Conservation (phyloP, 2,888 invertebrate species). For the Tinea semifulvella region DNA sequence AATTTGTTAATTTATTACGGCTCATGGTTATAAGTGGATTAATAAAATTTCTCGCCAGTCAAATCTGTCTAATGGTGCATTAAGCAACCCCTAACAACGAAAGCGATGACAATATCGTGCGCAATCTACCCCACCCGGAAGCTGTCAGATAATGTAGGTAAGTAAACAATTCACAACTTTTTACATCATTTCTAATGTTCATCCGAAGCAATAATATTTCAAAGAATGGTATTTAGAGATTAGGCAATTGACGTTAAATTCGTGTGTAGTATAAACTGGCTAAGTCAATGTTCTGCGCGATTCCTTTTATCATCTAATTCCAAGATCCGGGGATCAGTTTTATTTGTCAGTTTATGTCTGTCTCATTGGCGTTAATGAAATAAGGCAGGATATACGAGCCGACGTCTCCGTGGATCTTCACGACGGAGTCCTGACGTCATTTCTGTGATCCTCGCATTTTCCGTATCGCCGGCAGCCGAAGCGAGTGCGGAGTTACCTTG, state of each 20-base stretch:
- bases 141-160: conserved; percentile 1
- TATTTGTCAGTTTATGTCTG: conserved; percentile 25
- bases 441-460: conserved; percentile 27
- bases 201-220: neutral
- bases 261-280: conserved; percentile 7
- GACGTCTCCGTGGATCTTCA: conserved; percentile 22
- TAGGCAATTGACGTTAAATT: neutral
- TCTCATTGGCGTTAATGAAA: conserved; percentile 28
- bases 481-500: conserved; percentile 3
- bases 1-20: neutral
- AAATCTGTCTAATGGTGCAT: neutral
- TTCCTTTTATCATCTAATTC: conserved; percentile 18
- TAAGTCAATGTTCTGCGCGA: conserved; percentile 1
- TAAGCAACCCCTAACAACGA: conserved; percentile 3
- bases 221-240: neutral
- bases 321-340: conserved; percentile 22
- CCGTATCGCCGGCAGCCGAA: neutral
- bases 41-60: conserved; percentile 1
- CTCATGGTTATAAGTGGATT: neutral
- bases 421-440: conserved; percentile 32
- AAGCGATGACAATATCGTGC: conserved; percentile 7
- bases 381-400: conserved; percentile 23
- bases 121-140: conserved; percentile 5
- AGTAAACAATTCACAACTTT: conserved; percentile 1
- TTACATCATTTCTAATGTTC: neutral